Evolutionary conservation across 1,140 invertebrate genomes (phyloP), one percentile per base, ranked within the genome.

Genomic region (Berghia stephanieae): DNA sequence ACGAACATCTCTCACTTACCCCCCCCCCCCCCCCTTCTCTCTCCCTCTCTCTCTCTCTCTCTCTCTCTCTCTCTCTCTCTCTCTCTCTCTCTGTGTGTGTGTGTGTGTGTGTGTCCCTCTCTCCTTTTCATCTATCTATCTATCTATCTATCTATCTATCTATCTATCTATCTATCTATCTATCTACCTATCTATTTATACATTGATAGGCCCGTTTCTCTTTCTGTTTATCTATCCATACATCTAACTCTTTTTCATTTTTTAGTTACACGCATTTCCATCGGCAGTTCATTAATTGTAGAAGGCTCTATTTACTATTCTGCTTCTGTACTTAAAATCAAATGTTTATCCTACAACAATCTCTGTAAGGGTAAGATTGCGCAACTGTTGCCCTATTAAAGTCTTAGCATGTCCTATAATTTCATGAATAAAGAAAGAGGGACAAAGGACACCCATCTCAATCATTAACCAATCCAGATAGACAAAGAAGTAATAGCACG

Each of bases 41-140:
- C 18, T 52, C 46, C n/a, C 46, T 73, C 18, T 73, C 24, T 36
- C 3, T 52, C 43, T 73, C 71, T 73, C 10, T 73, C 46, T 52
- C 44, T 52, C 16, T 52, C 71, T 52, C 6, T 73, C 31, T 73
- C 3, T 73, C 42, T 73, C 43, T 52, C 46, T 73, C 3, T 52
- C 44, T 73, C 3, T 73, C 44, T 73, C 71, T 73, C 16, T 52
- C 71, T 52, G 46, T 49, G 46, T 49, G 46, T n/a, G 46, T 49
- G 46, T 13, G 46, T 13, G 46, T 13, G 46, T n/a, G n/a, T n/a
- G n/a, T n/a, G n/a, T n/a, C 10, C 40, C 66, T 68, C 10, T 68
- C 27, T 36, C 10, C 40, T 21, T 68, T 5, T 68, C 27, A 36
- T 6, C n/a, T 34, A 27, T 6, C 34, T 34, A 27, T 6, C 16